Evolutionary conservation across 2,888 invertebrate species (phyloP).

Genomic region (Leptothorax acervorum): DNA sequence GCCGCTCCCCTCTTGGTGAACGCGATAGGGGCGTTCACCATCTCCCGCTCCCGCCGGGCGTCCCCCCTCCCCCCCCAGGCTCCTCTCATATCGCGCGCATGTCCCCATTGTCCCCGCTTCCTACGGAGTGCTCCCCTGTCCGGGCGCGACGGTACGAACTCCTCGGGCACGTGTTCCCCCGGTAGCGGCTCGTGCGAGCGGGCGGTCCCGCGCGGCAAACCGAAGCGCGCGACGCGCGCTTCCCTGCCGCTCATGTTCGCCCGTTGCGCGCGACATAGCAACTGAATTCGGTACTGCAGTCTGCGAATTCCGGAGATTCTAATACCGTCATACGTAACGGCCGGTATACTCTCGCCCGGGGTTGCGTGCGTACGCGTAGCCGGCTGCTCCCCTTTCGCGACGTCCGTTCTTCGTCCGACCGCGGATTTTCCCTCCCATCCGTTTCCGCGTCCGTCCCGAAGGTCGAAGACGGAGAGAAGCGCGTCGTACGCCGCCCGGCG

Average conservation of each 20-base stretch:
- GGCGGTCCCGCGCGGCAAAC: conserved; percentile 84
- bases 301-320: conserved; percentile 83
- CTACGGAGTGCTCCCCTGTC: not conserved
- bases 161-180: conserved; percentile 68
- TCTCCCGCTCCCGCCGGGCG: not conserved
- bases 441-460: not conserved
- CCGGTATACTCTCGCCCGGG: conserved; percentile 24
- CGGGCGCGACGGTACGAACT: conserved; percentile 13
- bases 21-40: conserved; percentile 3
- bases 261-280: conserved; percentile 80
- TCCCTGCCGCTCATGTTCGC: conserved; percentile 66
- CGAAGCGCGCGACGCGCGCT: conserved; percentile 59
- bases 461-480: not conserved
- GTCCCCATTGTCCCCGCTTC: too few relatives aligned
- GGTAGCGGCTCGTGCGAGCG: conserved; percentile 75
- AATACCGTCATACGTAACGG: conserved; percentile 73
- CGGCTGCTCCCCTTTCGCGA: not conserved
- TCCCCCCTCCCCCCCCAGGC: not conserved
- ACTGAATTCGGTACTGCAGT: conserved; percentile 84
- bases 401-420: not conserved
- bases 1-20: not conserved
- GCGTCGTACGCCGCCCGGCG: not conserved
- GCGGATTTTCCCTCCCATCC: not conserved
- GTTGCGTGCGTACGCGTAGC: not conserved
- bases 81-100: not conserved